Percentiles rank a stretch among this genome's conserved stretches.
These are phyloP conservation scores for Momotus momota DNA, from an alignment of 2,797 vertebrate genomes.

Conservation along the genomic window DNA sequence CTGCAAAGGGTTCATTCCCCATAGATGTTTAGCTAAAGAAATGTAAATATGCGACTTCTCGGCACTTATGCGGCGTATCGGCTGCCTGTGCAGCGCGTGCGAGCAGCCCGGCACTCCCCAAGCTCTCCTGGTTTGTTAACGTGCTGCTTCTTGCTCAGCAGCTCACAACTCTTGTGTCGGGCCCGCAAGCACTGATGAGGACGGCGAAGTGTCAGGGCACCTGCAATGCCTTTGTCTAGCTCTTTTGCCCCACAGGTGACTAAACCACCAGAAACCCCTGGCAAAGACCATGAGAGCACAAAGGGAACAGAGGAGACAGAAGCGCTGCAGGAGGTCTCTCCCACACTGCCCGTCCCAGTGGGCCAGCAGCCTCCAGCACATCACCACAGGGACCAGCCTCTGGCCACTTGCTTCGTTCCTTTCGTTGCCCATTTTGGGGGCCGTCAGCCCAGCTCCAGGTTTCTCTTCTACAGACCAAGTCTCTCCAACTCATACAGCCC, in stretches of 20 bases:
- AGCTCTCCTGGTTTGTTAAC: not conserved
- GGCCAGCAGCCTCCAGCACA: not conserved
- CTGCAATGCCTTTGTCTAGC: rapidly evolving
- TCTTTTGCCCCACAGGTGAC: not conserved
- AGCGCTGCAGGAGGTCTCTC: rapidly evolving
- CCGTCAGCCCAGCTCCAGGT: not conserved
- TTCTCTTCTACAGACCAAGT: conserved; percentile 54
- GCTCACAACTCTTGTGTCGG: rapidly evolving
- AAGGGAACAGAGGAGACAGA: not conserved
- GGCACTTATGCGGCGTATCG: rapidly evolving
- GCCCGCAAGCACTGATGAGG: not conserved
- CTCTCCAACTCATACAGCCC: conserved; percentile 66
- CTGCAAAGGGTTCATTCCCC: not conserved
- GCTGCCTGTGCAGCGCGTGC: rapidly evolving
- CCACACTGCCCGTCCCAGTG: rapidly evolving
- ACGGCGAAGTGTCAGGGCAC: not conserved
- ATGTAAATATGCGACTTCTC: not conserved
- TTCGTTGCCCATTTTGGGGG: not conserved
- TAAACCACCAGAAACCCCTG: not conserved
- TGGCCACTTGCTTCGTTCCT: not conserved
- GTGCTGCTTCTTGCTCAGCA: not conserved
- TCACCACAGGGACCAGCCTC: not conserved
- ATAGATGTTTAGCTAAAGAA: not conserved
- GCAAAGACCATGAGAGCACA: not conserved
- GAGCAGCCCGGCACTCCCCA: not conserved